Conservation (phyloP, 1,140 invertebrate genomes). For the Phenacoccus solenopsis region DNA sequence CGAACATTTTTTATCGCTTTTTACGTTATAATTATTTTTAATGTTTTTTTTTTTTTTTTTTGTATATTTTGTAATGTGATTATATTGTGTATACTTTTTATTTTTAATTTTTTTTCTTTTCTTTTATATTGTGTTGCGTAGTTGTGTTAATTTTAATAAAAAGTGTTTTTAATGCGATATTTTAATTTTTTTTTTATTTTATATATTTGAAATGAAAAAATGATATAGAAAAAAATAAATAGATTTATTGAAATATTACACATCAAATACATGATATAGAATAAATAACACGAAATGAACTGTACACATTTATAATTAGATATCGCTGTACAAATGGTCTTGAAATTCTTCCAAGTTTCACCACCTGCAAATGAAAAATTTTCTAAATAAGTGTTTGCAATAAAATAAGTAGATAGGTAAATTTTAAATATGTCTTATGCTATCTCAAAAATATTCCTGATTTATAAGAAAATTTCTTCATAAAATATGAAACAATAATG, state of each 20-base stretch:
- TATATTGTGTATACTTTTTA: not conserved
- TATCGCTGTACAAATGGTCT: not conserved
- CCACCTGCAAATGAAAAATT: not conserved
- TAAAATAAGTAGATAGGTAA: not conserved
- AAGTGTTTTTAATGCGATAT: not conserved
- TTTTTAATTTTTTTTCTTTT: not conserved
- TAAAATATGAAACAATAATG: not conserved
- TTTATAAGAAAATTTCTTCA: not conserved
- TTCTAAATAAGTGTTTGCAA: not conserved
- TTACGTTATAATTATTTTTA: not conserved
- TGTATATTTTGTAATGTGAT: conserved; percentile 3
- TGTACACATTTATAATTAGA: not conserved
- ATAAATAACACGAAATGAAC: not conserved
- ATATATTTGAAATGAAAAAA: not conserved
- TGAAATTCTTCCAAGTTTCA: not conserved
- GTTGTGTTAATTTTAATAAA: not conserved
- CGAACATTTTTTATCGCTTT: not conserved
- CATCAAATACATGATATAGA: not conserved
- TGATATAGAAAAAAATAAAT: not conserved
- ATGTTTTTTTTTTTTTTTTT: not conserved
- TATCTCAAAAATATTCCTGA: not conserved
- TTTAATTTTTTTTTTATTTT: not conserved
- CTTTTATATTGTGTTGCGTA: not conserved
- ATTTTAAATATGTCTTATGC: not conserved
- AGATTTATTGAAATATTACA: not conserved